A percentile compares a stretch with the other conserved stretches of the same genome.
Conservation (phyloP, 2,888 invertebrate species). For the Ptychoptera albimana region DNA sequence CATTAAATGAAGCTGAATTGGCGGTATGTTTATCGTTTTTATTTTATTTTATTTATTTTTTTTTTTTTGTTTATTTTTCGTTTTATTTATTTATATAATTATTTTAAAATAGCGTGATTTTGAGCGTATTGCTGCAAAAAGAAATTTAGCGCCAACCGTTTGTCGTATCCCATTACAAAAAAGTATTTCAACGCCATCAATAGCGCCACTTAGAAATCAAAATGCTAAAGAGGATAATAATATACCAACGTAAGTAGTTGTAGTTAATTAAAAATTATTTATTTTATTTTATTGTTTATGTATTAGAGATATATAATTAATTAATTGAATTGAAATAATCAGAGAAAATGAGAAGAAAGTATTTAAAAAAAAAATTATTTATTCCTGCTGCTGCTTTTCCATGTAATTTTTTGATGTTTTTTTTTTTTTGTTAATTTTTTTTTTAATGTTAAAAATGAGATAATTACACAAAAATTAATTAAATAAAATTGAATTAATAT, state of each 20-base stretch:
- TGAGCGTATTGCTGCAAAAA: constrained; percentile 28
- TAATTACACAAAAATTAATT: too few relatives aligned
- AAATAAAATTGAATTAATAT: too few relatives aligned
- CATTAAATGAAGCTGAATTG: constrained; percentile 74
- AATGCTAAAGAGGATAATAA: constrained; percentile 36
- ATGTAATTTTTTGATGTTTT: neutral
- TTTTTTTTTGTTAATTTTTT: too few relatives aligned
- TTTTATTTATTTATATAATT: neutral
- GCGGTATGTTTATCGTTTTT: constrained; percentile 37
- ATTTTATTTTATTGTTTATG: neutral
- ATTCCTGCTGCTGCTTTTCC: neutral
- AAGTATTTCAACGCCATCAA: constrained; percentile 80
- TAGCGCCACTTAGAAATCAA: constrained; percentile 52
- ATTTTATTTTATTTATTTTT: neutral
- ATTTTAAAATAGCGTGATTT: constrained; percentile 21
- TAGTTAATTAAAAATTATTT: neutral
- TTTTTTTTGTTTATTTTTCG: neutral
- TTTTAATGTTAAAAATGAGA: too few relatives aligned
- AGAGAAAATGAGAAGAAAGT: neutral
- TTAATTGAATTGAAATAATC: neutral
- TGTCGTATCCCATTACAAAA: constrained; percentile 66
- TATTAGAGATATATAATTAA: neutral
- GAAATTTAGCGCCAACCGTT: constrained; percentile 37
- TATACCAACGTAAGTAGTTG: constrained; percentile 37
- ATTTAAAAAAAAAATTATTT: neutral